Conservation (phyloP, 2,797 vertebrate species). For the Setipinna tenuifilis region DNA sequence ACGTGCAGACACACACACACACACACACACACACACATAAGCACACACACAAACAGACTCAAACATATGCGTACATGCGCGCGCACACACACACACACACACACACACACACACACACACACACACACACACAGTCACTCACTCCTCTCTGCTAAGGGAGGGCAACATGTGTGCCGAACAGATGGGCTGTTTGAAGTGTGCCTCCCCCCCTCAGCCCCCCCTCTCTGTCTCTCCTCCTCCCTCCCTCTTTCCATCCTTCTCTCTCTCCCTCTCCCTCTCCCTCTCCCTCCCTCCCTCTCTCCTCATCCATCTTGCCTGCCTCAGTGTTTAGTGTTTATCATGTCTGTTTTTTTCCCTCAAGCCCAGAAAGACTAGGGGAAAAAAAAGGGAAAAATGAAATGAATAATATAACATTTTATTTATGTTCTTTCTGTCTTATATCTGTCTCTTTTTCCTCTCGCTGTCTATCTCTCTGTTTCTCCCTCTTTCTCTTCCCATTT, state of each 20-base stretch:
- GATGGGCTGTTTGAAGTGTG: conserved; percentile 25
- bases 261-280: too few relatives aligned
- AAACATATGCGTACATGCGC: too few relatives aligned
- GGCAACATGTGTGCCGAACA: conserved; percentile 25
- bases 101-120: neutral
- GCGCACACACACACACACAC: too few relatives aligned
- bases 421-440: neutral
- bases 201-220: conserved; percentile 2
- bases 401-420: neutral
- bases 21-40: neutral
- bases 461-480: neutral
- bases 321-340: neutral
- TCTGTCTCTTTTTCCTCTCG: neutral
- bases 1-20: neutral
- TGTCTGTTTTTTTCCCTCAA: neutral
- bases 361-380: neutral
- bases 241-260: too few relatives aligned
- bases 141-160: conserved; percentile 14
- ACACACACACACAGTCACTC: neutral
- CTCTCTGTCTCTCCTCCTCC: neutral
- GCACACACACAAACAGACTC: neutral
- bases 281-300: neutral
- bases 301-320: conserved; percentile 8
- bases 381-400: neutral
- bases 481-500: neutral